These are phyloP conservation scores for Cotesia congregata DNA, from an alignment of 2,888 invertebrate genomes.

Conservation along the genomic window DNA sequence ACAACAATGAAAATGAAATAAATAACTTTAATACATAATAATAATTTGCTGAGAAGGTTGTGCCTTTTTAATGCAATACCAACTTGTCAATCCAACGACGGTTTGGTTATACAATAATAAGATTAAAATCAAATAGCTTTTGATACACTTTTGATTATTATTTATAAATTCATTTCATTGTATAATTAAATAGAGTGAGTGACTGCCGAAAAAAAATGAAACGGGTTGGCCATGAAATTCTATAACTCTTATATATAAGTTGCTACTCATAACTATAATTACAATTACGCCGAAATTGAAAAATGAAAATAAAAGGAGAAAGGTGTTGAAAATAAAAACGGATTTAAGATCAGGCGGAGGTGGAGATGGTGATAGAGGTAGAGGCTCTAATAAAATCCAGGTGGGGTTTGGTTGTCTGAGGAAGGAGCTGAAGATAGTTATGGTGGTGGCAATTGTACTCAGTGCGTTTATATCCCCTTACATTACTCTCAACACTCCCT, in stretches of 20 bases:
- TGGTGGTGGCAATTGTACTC: constrained; percentile 30
- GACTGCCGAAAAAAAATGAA: background rate
- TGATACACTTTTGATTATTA: background rate
- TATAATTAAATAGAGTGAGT: background rate
- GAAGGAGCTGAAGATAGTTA: constrained; percentile 29
- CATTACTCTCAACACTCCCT: constrained; percentile 54
- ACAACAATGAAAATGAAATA: background rate
- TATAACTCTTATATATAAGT: too few species aligned
- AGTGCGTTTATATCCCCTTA: constrained; percentile 32
- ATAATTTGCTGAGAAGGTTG: constrained; percentile 12
- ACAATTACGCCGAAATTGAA: background rate
- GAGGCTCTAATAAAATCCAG: constrained; percentile 1
- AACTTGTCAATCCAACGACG: background rate
- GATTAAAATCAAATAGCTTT: background rate
- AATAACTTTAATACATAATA: background rate
- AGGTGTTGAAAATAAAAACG: background rate
- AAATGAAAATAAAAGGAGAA: constrained; percentile 7
- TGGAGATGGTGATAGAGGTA: constrained; percentile 39
- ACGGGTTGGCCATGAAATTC: background rate
- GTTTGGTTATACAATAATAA: background rate
- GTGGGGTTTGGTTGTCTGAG: constrained; percentile 17
- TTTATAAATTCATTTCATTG: background rate
- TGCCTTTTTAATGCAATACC: constrained; percentile 12
- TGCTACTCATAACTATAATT: too few species aligned
- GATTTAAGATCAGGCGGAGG: constrained; percentile 32